Percentiles rank a stretch among this genome's conserved stretches.
phyloP scores from a whole-genome alignment of 2,113 vertebrate genomes.

The Larimichthys crocea region DNA sequence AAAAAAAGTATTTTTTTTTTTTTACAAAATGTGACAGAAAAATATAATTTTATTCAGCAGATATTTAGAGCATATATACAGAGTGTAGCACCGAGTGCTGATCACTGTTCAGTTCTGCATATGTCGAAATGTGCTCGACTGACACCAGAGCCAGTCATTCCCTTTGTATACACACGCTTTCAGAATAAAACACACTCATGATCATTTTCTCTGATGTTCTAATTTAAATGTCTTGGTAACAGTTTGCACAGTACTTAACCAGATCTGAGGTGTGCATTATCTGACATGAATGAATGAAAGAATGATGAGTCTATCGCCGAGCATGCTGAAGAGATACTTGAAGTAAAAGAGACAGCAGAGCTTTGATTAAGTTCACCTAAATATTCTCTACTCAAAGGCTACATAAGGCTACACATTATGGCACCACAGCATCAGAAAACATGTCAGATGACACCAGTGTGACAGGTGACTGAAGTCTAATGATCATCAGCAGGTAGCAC shows the following conservation, averaged over 20 bases:
- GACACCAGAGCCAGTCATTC: slow-evolving; percentile 4
- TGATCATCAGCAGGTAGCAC: neutral
- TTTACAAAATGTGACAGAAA: slow-evolving; percentile 67
- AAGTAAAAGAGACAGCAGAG: neutral
- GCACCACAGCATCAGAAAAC: neutral
- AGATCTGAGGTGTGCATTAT: neutral
- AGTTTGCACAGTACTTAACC: neutral
- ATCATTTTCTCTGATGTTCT: neutral
- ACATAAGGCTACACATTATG: slow-evolving; percentile 21
- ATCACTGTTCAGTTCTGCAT: slow-evolving; percentile 6
- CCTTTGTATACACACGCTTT: neutral
- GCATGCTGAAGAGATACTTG: neutral
- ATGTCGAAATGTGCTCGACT: slow-evolving; percentile 16
- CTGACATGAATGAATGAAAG: neutral
- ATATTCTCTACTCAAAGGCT: slow-evolving; percentile 8
- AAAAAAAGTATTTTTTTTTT: neutral
- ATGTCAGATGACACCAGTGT: neutral
- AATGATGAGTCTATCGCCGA: neutral
- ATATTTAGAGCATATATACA: slow-evolving; percentile 17
- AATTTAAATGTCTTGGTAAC: neutral
- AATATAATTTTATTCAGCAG: slow-evolving; percentile 61
- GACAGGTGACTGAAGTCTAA: neutral
- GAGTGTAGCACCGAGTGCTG: slow-evolving; percentile 7
- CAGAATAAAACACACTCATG: neutral
- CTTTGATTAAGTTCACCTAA: slow-evolving; percentile 6